These are phyloP conservation scores for Chloroclysta siterata DNA, from an alignment of 2,888 invertebrate species.

Conservation along the genomic window DNA sequence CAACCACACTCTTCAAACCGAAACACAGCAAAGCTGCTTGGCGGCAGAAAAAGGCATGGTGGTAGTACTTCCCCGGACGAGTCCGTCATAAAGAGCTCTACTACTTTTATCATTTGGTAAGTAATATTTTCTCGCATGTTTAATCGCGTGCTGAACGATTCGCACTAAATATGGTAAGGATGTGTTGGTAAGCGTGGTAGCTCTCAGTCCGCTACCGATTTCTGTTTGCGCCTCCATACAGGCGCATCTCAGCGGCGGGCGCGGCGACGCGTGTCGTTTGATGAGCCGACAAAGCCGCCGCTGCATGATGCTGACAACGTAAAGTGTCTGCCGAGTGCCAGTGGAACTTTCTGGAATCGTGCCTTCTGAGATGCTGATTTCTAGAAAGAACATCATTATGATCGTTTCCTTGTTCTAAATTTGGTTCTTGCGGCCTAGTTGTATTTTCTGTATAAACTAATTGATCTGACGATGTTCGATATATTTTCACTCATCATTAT, in stretches of 20 bases:
- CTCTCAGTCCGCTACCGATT: neutral
- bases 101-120: too few relatives aligned
- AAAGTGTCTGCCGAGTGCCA: constrained; percentile 23
- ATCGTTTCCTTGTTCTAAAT: constrained; percentile 7
- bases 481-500: too few relatives aligned
- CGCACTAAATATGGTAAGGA: too few relatives aligned
- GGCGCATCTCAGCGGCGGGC: constrained; percentile 51
- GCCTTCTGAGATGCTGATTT: constrained; percentile 21
- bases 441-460: neutral
- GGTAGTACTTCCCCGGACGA: too few relatives aligned
- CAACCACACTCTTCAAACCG: too few relatives aligned
- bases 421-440: neutral
- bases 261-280: constrained; percentile 72
- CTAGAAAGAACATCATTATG: constrained; percentile 18
- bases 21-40: too few relatives aligned
- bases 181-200: neutral
- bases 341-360: constrained; percentile 32
- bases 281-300: constrained; percentile 77
- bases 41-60: too few relatives aligned
- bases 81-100: too few relatives aligned
- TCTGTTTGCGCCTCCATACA: constrained; percentile 35
- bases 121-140: too few relatives aligned
- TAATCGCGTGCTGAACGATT: too few relatives aligned
- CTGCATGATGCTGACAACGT: constrained; percentile 52
- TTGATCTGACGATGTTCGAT: neutral